phyloP scores from a whole-genome alignment of 2,113 vertebrate species.

The Puma concolor region DNA sequence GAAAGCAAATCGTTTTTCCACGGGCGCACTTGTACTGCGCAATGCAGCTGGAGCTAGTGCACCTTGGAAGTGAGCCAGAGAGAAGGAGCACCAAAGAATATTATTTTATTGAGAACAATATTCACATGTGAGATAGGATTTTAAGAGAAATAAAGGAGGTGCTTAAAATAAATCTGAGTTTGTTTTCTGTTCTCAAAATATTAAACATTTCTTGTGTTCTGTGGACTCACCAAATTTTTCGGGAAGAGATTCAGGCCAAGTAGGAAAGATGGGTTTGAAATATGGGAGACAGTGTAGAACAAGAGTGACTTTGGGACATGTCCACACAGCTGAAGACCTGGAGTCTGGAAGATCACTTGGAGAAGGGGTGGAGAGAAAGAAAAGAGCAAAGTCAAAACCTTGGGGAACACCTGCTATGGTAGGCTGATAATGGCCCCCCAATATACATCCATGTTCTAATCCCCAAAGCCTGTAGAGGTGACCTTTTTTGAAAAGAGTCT shows the following conservation, averaged over 20 bases:
- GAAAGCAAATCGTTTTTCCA: constrained; percentile 9
- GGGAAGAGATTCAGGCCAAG: background rate
- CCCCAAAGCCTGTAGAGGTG: background rate
- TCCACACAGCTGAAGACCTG: background rate
- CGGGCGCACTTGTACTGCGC: background rate
- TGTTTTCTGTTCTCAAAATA: background rate
- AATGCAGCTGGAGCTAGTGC: background rate
- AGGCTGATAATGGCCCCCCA: background rate
- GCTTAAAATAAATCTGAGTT: background rate
- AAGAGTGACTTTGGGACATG: background rate
- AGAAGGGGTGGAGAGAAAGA: background rate
- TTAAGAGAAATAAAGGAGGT: background rate
- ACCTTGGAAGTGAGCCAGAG: background rate
- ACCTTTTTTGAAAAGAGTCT: background rate
- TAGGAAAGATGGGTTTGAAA: background rate
- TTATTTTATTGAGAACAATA: background rate
- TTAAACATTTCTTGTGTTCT: background rate
- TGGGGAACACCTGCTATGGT: background rate
- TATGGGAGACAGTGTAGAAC: background rate
- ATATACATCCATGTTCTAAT: background rate
- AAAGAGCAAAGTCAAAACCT: background rate
- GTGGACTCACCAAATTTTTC: background rate
- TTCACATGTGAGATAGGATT: background rate
- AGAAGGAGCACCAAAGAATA: background rate
- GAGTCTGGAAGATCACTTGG: background rate